These are phyloP conservation scores for Ianthella basta DNA, from an alignment of 37 sponge, comb jelly and placozoan species.

Conservation along the genomic window DNA sequence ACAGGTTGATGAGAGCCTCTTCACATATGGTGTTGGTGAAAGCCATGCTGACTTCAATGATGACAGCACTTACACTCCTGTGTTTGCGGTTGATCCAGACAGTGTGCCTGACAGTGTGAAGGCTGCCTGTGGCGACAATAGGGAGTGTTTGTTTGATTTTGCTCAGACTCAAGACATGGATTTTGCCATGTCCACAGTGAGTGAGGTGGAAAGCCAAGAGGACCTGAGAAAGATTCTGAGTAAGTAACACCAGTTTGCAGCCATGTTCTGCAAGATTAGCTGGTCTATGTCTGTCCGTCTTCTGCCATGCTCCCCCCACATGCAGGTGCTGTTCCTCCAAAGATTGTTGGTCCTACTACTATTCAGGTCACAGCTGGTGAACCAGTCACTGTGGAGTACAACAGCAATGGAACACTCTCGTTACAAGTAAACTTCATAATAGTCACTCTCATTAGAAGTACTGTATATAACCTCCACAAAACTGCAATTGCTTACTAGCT, in stretches of 20 bases:
- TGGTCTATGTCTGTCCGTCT: too few species aligned
- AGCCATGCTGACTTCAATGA: not conserved
- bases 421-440: not conserved
- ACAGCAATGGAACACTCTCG: constrained; percentile 2
- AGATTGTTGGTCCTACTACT: not conserved
- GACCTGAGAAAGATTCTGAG: not conserved
- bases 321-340: not conserved
- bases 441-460: too few species aligned
- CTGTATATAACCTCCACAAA: too few species aligned
- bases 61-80: constrained; percentile 1
- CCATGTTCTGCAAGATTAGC: too few species aligned
- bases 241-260: not conserved
- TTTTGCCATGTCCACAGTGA: constrained; percentile 4
- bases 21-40: not conserved
- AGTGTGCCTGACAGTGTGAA: constrained; percentile 11
- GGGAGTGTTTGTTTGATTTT: not conserved
- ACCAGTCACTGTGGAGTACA: not conserved
- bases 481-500: too few species aligned
- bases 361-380: not conserved
- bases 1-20: not conserved
- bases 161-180: not conserved
- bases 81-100: constrained; percentile 3
- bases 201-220: not conserved
- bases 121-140: not conserved
- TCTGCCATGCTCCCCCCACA: not conserved